Evolutionary conservation across 2,113 vertebrate species (phyloP), one percentile per base, ranked within the genome.

Genomic region (Muntiacus muntjak): DNA sequence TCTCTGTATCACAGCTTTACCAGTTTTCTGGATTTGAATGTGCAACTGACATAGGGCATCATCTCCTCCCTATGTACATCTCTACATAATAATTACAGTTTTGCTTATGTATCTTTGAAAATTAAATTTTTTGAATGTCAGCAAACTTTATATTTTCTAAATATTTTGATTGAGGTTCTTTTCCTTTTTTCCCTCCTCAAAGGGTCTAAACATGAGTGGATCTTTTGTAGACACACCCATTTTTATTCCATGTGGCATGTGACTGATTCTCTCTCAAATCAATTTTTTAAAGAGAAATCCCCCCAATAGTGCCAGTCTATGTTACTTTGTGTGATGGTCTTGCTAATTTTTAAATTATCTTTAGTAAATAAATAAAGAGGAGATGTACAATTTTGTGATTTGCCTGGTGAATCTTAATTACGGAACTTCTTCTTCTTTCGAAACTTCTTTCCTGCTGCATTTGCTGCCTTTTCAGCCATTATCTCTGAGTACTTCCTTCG

Each of bases 401-500:
- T 94, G 94, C 97, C 96, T 97, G 94, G 96, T 87, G 58, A 95
- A 95, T 98, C 95, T 98, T 98, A 99, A 97, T 99, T 99, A 82
- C 96, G 98, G 98, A 99, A 99, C 98, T 99, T 99, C 89, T 99
- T 99, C 98, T 99, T 99, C 98, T 99, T 99, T 93, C 98, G 99
- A 97, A 99, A 99, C 98, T 98, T 99, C 98, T 99, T 99, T 98
- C 99, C 99, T 93, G 99, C 99, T 96, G 98, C 99, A 81, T 99
- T 98, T 87, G 99, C 99, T 97, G 99, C 99, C 98, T 99, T 99
- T 98, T 99, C 99, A 90, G 98, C 94, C 98, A 99, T 98, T 98
- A 99, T 99, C 95, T 99, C 99, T 92, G 99, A 99, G 97, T 99
- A 99, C 96, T 99, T 99, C 99, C 98, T 99, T 99, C 99, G 99